Evolutionary conservation across 1,140 invertebrate genomes (phyloP).

Genomic region (Asobara japonica): DNA sequence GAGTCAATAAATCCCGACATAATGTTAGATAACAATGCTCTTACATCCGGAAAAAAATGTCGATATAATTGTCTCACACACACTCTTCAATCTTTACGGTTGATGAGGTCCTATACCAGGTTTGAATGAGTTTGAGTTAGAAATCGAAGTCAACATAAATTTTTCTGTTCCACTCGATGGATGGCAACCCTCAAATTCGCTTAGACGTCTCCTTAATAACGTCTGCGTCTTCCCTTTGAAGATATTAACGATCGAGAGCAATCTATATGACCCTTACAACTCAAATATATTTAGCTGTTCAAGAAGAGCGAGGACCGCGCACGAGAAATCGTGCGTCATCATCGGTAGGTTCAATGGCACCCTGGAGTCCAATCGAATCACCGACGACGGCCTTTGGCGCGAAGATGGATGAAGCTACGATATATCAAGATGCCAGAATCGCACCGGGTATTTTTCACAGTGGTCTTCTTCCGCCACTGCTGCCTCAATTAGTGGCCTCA

Average conservation of each 20-base stretch:
- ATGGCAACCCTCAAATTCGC: no score
- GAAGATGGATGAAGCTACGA: neutral
- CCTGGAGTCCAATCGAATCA: conserved; percentile 16
- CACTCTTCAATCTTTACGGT: no score
- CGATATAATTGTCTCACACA: neutral
- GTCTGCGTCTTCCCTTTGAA: neutral
- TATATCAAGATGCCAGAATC: neutral
- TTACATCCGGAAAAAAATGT: neutral
- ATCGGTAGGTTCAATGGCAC: conserved; percentile 17
- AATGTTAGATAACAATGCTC: conserved; percentile 8
- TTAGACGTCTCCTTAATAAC: neutral
- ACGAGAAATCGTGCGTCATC: conserved; percentile 56
- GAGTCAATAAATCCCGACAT: conserved; percentile 32
- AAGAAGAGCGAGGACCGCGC: conserved; percentile 82
- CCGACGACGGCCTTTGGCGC: neutral
- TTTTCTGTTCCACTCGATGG: no score
- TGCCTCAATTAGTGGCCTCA: conserved; percentile 40
- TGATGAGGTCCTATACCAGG: no score
- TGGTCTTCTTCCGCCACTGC: neutral
- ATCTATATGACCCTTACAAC: neutral
- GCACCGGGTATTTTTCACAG: conserved; percentile 17
- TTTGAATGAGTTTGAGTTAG: no score
- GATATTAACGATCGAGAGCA: neutral
- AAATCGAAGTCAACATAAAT: no score
- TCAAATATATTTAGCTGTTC: conserved; percentile 70